Base-by-base conservation (phyloP, 2,113 vertebrate species). In the Aegithalos caudatus region DNA sequence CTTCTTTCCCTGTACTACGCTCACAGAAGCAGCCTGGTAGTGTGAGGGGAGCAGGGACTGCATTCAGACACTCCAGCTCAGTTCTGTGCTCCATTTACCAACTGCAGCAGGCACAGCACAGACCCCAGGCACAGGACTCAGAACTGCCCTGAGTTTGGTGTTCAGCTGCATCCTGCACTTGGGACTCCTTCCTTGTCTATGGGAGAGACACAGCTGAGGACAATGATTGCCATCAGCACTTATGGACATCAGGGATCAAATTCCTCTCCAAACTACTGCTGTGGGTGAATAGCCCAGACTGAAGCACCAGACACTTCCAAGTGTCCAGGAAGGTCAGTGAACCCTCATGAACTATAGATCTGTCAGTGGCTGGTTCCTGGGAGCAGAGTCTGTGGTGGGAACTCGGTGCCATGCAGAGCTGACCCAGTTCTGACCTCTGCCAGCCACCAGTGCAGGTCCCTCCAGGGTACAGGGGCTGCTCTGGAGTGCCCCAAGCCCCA, bases 401-500 rank as follows among this genome's bases (percentile, higher is more conserved):
- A 6, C 6, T 9, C 0, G 3, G 57, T 50, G 37, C 40, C 11
- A 17, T 1, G 1, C 66, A 76, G 67, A 86, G 42, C 60, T 61
- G n/a, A 18, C 54, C 24, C 16, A 56, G 38, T 23, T 56, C 40
- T 51, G 44, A 40, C 40, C 23, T 16, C 78, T 57, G 64, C 37
- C 0, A 1, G 70, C 31, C 28, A 33, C 62, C 0, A 0, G 51
- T 21, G 42, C 0, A 2, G 53, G n/a, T 47, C 37, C 8, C 42
- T 57, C 38, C 2, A 23, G 14, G 35, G n/a, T 31, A 4, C 15
- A 4, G n/a, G 37, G 31, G 13, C 28, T 67, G 27, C 47, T 57
- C 29, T 35, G 82, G 78, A 53, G 44, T 37, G 47, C 28, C 48
- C 1, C 1, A 1, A 67, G 21, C 17, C 48, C 54, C n/a, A 35